Evolutionary conservation across 2,797 vertebrate species (phyloP), one percentile per base, ranked within the genome.

Genomic region (Balearica regulorum): DNA sequence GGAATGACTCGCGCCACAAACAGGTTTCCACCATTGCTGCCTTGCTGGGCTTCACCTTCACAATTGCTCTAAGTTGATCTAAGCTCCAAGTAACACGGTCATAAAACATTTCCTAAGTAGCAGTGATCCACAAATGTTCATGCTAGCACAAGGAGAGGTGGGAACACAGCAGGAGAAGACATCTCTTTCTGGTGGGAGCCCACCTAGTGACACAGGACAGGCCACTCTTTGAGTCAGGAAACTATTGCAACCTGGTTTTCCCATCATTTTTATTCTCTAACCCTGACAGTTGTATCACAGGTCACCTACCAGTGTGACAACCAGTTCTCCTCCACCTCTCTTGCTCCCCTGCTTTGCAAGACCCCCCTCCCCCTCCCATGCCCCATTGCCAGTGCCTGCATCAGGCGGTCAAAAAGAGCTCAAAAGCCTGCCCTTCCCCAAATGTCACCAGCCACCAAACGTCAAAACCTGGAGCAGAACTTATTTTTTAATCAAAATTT

Each of bases 201-300:
- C 1, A 10, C 4, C 44, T 18, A 2, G 41, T 3, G 31, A 53
- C 41, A 19, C 39, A 5, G 43, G 22, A 48, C 25, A 66, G 62
- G 76, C 33, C 54, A 20, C 28, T 11, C 29, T 41, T 5, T 22
- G 26, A 69, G 31, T 11, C 3, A 2, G 6, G 28, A 15, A 57
- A 15, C 43, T 22, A 4, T 20, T 1, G 22, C 4, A 15, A 8
- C 10, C 12, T 33, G 33, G 1, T 12, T 68, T 58, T 22, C 29
- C 15, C 13, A 1, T 5, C 6, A 3, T 26, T 91, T 66, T 54
- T 24, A 7, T 46, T 70, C 39, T 71, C 25, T 29, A 10, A 10
- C 7, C 4, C 29, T 19, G 3, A 1, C 0, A n/a, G 21, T 4
- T 2, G 1, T 14, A 26, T 3, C 68, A 12, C 19, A 51, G 69